Percentiles rank a stretch among this genome's conserved stretches.
Conservation (phyloP, 2,797 vertebrate genomes). For the Hydrocynus forskahlii region DNA sequence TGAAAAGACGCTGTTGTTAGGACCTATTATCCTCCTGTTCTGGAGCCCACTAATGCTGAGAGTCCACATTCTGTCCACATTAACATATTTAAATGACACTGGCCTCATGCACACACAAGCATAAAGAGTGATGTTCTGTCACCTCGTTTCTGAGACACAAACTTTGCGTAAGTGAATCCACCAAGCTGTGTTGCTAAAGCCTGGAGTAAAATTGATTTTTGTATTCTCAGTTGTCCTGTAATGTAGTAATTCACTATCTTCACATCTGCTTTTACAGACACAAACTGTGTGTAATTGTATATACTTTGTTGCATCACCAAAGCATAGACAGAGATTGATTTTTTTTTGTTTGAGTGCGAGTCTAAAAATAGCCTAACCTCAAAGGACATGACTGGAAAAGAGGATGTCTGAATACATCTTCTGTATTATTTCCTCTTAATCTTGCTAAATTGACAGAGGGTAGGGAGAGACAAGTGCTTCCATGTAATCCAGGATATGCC, state of each 20-base stretch:
- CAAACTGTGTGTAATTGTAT: conserved; percentile 36
- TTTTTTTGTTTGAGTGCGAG: neutral
- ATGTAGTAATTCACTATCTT: conserved; percentile 21
- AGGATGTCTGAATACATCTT: conserved; percentile 15
- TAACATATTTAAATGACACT: neutral
- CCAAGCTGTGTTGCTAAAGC: neutral
- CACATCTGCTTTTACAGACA: conserved; percentile 43
- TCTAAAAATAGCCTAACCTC: conserved; percentile 20
- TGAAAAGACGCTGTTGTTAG: conserved; percentile 5
- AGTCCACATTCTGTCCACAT: neutral
- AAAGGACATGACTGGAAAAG: conserved; percentile 30
- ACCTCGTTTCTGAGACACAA: neutral
- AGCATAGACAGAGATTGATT: conserved; percentile 14
- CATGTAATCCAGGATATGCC: conserved; percentile 45
- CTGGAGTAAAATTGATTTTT: conserved; percentile 8
- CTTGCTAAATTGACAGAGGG: conserved; percentile 24
- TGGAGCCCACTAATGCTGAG: neutral
- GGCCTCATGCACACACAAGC: neutral
- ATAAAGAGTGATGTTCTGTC: neutral
- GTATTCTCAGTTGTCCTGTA: conserved; percentile 3
- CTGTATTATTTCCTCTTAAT: conserved; percentile 31
- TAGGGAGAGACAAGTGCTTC: conserved; percentile 28
- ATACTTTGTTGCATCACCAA: conserved; percentile 35
- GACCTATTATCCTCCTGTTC: neutral
- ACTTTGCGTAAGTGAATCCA: conserved; percentile 6